These are phyloP conservation scores for Corbicula japonica DNA, from an alignment of 2,888 invertebrate genomes.

Conservation along the genomic window DNA sequence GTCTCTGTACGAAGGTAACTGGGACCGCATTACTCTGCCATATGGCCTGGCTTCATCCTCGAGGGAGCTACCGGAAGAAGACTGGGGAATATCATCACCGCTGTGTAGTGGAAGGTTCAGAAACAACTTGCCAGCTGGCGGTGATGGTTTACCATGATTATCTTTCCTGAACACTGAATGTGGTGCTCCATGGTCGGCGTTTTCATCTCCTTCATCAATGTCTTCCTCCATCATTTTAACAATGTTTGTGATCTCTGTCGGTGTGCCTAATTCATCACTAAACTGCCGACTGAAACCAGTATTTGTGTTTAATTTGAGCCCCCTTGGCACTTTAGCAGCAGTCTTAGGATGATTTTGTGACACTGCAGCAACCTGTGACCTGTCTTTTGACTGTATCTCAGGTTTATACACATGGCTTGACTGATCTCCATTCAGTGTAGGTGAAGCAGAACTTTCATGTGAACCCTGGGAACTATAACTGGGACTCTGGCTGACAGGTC, in stretches of 20 bases:
- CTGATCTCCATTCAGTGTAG: conserved; percentile 53
- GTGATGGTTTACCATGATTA: conserved; percentile 48
- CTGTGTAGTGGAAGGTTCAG: conserved; percentile 61
- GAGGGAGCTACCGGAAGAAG: conserved; percentile 63
- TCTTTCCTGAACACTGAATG: conserved; percentile 42
- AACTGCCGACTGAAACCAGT: conserved; percentile 82
- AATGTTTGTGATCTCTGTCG: conserved; percentile 80
- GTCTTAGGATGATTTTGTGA: conserved; percentile 10
- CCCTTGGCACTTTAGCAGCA: conserved; percentile 26
- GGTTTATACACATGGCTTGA: conserved; percentile 13
- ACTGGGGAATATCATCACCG: conserved; percentile 47
- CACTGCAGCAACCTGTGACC: conserved; percentile 26
- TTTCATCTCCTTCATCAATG: conserved; percentile 73
- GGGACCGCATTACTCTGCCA: conserved; percentile 69
- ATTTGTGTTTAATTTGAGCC: conserved; percentile 64
- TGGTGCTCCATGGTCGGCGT: conserved; percentile 34
- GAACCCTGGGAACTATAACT: conserved; percentile 66
- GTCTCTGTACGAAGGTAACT: conserved; percentile 59
- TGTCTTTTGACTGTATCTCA: conserved; percentile 32
- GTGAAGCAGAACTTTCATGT: conserved; percentile 65
- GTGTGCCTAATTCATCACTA: conserved; percentile 81
- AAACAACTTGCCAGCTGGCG: conserved; percentile 64
- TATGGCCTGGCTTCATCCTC: conserved; percentile 67
- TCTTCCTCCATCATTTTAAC: conserved; percentile 81
- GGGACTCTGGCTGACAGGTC: conserved; percentile 65